Evolutionary conservation across 2,888 invertebrate genomes (phyloP), one percentile per base, ranked within the genome.

Genomic region (Andrena haemorrhoa): DNA sequence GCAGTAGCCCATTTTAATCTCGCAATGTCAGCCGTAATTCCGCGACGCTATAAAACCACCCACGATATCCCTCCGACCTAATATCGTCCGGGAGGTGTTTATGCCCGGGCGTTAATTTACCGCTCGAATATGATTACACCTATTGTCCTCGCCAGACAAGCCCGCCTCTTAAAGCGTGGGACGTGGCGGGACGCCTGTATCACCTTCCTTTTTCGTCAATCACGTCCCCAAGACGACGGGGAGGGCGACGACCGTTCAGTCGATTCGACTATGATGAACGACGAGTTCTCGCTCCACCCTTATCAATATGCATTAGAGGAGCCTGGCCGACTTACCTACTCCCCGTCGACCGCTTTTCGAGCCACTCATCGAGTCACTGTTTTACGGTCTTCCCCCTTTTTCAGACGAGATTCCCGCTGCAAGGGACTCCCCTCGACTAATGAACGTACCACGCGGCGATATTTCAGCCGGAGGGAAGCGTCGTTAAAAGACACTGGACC

Each of bases 281-380:
- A 82, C 73, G 83, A 87, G 82, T 87, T 80, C 79, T 84, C 84
- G 78, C 81, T 76, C 71, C 64, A 26, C 79, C 85, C 88, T 90
- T 89, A 91, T 91, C 89, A 91, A 91, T 91, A 91, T 91, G 90
- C 91, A 91, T 91, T 91, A 91, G 89, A 79, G 85, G 82, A 83
- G 83, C 78, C 87, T 84, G 82, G 84, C 86, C 88, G 89, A 88
- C 86, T 89, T 89, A 88, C 83, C 86, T 83, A 84, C 84, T 89
- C 85, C 85, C 83, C 82, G 86, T 82, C 85, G 74, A 80, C 80
- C 84, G 76, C 84, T 88, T 83, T 77, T 71, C 80, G 56, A 64
- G 82, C 75, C 78, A 64, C 77, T 83, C 88, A 53, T 72, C 73
- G 72, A 83, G 85, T 86, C 89, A 81, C 83, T 76, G 66, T 75